Base-by-base conservation (phyloP, 1,140 invertebrate genomes). In the Dolichoris vasculosae region DNA sequence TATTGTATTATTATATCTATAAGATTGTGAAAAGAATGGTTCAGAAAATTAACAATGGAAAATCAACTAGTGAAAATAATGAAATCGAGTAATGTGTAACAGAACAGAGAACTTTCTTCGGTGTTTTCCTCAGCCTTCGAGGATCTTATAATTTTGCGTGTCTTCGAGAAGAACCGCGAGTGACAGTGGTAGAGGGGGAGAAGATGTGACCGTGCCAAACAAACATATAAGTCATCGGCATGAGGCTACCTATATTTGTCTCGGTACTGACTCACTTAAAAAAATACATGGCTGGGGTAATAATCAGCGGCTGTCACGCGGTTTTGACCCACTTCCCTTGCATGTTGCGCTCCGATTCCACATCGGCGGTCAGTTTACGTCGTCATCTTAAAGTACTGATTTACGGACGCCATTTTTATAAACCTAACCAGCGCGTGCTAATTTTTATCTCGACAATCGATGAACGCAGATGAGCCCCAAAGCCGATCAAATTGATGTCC, bases 321-420 rank as follows among this genome's bases (percentile, higher is more conserved):
- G 51, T 83, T 83, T 83, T 83, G 71, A 83, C 71, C 71, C 20
- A 83, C 35, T 83, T 82, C 13, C 69, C 9, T n/a, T 43, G 13
- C 23, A 26, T 13, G 23, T 26, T 26, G 55, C 6, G 20, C 55
- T 9, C 2, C 55, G 23, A 26, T 23, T 59, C 3, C 43, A 46
- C 1, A 59, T n/a, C n/a, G n/a, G n/a, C n/a, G n/a, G n/a, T n/a
- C n/a, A n/a, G n/a, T n/a, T n/a, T n/a, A n/a, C n/a, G 15, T 51
- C 48, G 48, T 17, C 15, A 26, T 26, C 55, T 9, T 26, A 4
- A 13, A 59, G 23, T 26, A 9, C 23, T 26, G 55, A 13, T 59
- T 3, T 4, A 59, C 55, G 26, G 23, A 13, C 55, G 23, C 23
- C 20, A 26, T 59, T 59, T 26, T 59, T 9, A 59, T 9, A 4